Base-by-base conservation (phyloP, 2,797 vertebrate species). In the Macroramphosus scolopax region DNA sequence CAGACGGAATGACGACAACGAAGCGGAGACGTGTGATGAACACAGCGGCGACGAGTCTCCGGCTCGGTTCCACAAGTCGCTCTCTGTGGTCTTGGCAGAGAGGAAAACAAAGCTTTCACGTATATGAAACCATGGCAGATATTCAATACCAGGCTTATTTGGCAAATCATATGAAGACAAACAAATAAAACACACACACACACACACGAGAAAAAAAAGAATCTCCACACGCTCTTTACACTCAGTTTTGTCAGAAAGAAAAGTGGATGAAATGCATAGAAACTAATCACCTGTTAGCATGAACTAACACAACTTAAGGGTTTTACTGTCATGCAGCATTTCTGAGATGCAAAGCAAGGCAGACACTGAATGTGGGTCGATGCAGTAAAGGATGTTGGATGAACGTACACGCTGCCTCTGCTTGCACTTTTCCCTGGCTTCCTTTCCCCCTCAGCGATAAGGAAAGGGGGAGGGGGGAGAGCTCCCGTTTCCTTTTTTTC, bases 141-240 rank as follows among this genome's bases (percentile, higher is more conserved):
- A 63, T 49, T 75, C 66, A 68, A 65, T 45, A 71, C 78, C 66
- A 78, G 78, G 77, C 63, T 70, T 73, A 75, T 91, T 97, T 96
- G 94, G 94, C 92, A 95, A 94, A 92, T 87, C 77, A 93, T 87
- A 90, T 89, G 87, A 85, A 92, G 90, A 92, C 88, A 91, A 89
- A 90, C 69, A 56, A 48, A 75, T 22, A 3, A 22, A 3, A 22
- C 20, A 22, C 13, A 32, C 30, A 71, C 38, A 63, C 47, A 72
- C 30, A 74, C 79, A 87, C n/a, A n/a, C n/a, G n/a, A n/a, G n/a
- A n/a, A n/a, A n/a, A n/a, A n/a, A n/a, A n/a, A 82, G 28, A 83
- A 82, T 82, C 53, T 65, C 56, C 60, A 69, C 49, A 54, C 41
- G 11, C 51, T 73, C 63, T 50, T 57, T 66, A 75, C 69, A 79